Conservation (phyloP, 2,888 invertebrate genomes). For the Nomada flava region DNA sequence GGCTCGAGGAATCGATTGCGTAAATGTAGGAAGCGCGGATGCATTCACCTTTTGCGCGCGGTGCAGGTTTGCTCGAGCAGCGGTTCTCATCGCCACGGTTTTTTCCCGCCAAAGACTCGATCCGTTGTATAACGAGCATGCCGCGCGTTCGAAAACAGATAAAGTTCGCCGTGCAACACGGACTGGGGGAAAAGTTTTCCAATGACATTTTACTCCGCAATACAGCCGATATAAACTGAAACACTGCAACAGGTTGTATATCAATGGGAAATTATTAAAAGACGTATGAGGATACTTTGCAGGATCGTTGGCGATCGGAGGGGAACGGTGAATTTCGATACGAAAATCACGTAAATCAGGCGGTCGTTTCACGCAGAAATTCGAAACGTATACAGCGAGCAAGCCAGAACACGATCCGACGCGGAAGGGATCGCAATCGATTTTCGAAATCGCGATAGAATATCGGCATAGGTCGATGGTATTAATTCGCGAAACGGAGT, state of each 20-base stretch:
- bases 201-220: too few species aligned
- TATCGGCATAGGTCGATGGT: conserved; percentile 13
- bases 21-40: conserved; percentile 82
- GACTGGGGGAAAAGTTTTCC: too few species aligned
- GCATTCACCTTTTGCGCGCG: conserved; percentile 80
- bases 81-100: conserved; percentile 69
- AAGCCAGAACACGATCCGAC: conserved; percentile 27
- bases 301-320: background rate
- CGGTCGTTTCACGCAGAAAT: conserved; percentile 17
- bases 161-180: too few species aligned
- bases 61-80: conserved; percentile 78
- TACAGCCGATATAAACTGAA: too few species aligned
- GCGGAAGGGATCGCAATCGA: conserved; percentile 34
- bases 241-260: too few species aligned
- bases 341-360: background rate
- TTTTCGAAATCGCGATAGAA: conserved; percentile 22
- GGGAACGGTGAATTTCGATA: conserved; percentile 12
- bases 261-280: too few species aligned
- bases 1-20: conserved; percentile 78
- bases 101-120: background rate
- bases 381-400: conserved; percentile 27
- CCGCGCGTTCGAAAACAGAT: too few species aligned
- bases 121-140: background rate
- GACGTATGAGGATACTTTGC: background rate
- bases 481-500: conserved; percentile 21